A percentile compares a stretch with the other conserved stretches of the same genome.
Evolutionary conservation across 92 coral and sea anemone species (phyloP).

Genomic region (Hydrozoanthus gracilis): DNA sequence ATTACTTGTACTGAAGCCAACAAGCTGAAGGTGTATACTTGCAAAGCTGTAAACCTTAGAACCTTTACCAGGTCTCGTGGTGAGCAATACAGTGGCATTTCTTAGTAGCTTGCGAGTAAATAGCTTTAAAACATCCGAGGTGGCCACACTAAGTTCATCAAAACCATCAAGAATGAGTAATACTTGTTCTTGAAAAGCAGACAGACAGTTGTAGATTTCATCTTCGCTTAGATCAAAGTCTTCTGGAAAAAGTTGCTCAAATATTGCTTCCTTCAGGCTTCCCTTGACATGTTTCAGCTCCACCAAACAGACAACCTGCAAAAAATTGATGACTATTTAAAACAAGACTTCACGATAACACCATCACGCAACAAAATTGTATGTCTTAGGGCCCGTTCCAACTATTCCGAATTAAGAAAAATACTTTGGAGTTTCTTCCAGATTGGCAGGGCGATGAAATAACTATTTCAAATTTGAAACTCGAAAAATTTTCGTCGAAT

Average conservation of each 20-base stretch:
- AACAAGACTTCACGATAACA: no score
- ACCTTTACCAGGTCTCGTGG: conserved; percentile 79
- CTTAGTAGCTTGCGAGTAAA: conserved; percentile 70
- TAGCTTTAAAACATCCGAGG: conserved; percentile 70
- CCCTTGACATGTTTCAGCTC: conserved; percentile 78
- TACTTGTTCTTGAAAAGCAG: conserved; percentile 66
- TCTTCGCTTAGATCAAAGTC: conserved; percentile 69
- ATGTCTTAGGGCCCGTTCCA: no score
- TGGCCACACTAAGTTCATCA: conserved; percentile 72
- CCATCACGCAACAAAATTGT: no score
- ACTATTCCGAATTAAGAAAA: no score
- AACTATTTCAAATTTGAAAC: no score
- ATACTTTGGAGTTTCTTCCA: no score
- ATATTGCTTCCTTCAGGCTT: conserved; percentile 73
- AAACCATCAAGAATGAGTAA: conserved; percentile 87
- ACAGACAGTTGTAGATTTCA: conserved; percentile 59
- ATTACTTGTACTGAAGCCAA: conserved; percentile 76
- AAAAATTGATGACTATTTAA: not conserved
- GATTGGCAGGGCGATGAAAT: no score
- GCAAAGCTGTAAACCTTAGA: conserved; percentile 77
- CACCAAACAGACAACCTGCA: conserved; percentile 61
- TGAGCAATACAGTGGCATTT: conserved; percentile 72
- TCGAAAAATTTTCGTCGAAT: no score
- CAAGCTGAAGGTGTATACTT: conserved; percentile 72
- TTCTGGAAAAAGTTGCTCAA: conserved; percentile 77